Evolutionary conservation across 1,140 invertebrate genomes (phyloP), one percentile per base, ranked within the genome.

Genomic region (Fopius arisanus): DNA sequence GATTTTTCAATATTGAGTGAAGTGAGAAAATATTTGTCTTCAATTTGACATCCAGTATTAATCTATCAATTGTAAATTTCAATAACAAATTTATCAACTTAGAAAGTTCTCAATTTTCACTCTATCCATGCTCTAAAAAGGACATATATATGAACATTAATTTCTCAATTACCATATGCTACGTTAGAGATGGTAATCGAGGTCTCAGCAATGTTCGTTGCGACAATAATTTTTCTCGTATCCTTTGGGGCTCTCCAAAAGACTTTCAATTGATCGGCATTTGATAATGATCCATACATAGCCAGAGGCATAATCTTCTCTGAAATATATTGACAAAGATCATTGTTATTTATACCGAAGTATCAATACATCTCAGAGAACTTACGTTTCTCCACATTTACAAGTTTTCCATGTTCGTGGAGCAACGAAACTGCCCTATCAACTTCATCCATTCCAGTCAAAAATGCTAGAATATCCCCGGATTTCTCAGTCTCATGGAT

Each of bases 151-250:
- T n/a, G n/a, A n/a, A n/a, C n/a, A n/a, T n/a, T n/a, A n/a, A n/a
- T n/a, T n/a, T n/a, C n/a, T n/a, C n/a, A 62, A 10, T 74, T 81
- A 95, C 93, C 94, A 85, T 97, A 98, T 74, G 94, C 92, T 78
- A 99, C 95, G 41, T 97, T 97, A 65, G 93, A 92, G 78, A 92
- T 92, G 4, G 90, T 92, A 23, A 99, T 92, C 4, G 97, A 99
- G 0, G 98, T 97, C 89, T 99, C 98, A 0, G 98, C 98, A 70
- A 99, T 96, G 84, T 99, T 99, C 3, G 98, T 99, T 0, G 98
- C 95, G 16, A 99, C 89, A 0, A 99, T 92, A 29, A 99, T 92
- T 89, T 99, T 99, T 33, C 98, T 89, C 0, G 91, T 90, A 33
- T 92, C 92, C 80, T 92, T 91, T 10, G 94, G 91, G 2, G 94